These are phyloP conservation scores for Parauchenoglanis punctatus DNA, from an alignment of 2,797 vertebrate genomes.

Conservation along the genomic window DNA sequence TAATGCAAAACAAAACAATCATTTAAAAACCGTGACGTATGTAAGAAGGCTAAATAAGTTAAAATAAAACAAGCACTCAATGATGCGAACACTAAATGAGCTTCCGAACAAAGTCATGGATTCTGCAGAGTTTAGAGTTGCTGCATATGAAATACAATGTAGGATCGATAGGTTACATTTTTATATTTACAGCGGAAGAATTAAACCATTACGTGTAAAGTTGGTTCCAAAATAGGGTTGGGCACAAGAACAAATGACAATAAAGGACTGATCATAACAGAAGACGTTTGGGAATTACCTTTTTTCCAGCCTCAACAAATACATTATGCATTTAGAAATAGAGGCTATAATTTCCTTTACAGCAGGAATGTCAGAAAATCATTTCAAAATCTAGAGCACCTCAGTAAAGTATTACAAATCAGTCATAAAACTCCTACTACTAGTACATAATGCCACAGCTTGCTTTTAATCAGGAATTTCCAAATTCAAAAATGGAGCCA, in stretches of 20 bases:
- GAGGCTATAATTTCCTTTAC: not conserved
- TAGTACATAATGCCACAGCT: not conserved
- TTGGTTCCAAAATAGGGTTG: not conserved
- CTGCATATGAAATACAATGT: not conserved
- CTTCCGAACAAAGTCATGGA: not conserved
- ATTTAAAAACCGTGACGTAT: not conserved
- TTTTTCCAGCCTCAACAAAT: not conserved
- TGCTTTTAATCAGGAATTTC: not conserved
- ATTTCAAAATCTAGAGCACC: not conserved
- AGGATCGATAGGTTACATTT: not conserved
- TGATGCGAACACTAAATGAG: not conserved
- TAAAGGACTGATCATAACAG: not conserved
- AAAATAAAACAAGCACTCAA: not conserved
- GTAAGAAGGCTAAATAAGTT: not conserved
- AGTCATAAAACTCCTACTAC: not conserved
- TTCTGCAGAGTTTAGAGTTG: not conserved
- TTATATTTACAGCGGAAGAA: not conserved
- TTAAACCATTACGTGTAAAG: not conserved
- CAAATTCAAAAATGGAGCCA: no score
- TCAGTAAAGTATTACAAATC: not conserved
- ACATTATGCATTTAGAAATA: not conserved
- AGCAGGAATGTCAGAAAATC: not conserved
- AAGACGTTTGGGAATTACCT: not conserved
- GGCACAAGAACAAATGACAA: not conserved
- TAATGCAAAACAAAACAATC: conserved; percentile 51